Base-by-base conservation (phyloP, 2,113 vertebrate genomes). In the Lasiurus cinereus region DNA sequence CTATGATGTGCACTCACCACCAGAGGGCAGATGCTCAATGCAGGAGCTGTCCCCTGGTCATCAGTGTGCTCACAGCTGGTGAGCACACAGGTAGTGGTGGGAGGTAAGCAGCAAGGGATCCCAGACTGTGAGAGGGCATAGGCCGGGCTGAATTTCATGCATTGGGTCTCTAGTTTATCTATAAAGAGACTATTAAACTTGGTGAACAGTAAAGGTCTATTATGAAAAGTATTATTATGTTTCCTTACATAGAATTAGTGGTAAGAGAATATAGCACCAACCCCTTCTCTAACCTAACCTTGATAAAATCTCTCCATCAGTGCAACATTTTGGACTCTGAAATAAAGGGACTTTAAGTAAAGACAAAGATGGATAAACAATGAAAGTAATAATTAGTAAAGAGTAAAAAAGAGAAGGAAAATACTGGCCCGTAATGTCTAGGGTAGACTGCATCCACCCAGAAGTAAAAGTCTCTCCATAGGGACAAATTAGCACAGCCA, bases 401-500 rank as follows among this genome's bases (percentile, higher is more conserved):
- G 9, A 84, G 24, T 19, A 86, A 91, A 95, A 95, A 88, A 22
- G 0, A 36, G 4, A 5, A 64, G 31, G 19, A 76, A 91, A 78
- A 50, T 8, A 83, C 27, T 11, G 59, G 67, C 82, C 78, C 82
- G 2, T 90, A 70, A 74, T 33, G 72, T 88, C 43, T 62, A 96
- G 52, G 15, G 52, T 11, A 74, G 62, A 50, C 22, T 24, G 4
- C 6, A 90, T 0, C 16, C 9, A 94, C 22, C 14, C 77, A 79
- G 62, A 87, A 76, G 29, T 54, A 43, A 29, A 88, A 87, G 83
- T 92, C 79, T n/a, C n/a, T 93, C 14, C 29, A 82, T 48, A 77
- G 48, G 59, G 39, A n/a, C 72, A 64, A 88, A 73, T 67, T 88
- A 93, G 67, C 59, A 77, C 24, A 39, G 69, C 24, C 31, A 50